Conservation (phyloP, 2,888 invertebrate species). For the Platycheirus albimanus region DNA sequence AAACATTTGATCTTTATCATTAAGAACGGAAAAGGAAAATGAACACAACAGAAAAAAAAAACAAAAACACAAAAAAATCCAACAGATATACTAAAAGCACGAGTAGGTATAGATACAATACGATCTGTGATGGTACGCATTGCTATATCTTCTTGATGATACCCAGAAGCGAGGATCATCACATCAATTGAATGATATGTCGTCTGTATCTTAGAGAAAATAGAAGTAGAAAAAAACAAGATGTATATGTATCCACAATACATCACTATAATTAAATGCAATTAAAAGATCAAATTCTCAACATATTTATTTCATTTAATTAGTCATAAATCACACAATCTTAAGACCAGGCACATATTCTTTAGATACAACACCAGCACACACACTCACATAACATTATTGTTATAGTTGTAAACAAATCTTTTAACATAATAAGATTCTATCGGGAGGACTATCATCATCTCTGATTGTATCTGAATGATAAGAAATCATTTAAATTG, state of each 20-base stretch:
- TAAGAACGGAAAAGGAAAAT: conserved; percentile 47
- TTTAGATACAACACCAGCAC: too few species aligned
- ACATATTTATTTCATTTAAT: conserved; percentile 58
- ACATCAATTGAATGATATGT: conserved; percentile 61
- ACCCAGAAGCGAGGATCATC: conserved; percentile 46
- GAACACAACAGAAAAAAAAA: conserved; percentile 12
- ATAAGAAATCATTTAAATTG: conserved; percentile 41
- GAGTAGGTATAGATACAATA: conserved; percentile 46
- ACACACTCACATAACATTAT: too few species aligned
- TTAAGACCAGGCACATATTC: too few species aligned
- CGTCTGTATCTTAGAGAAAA: conserved; percentile 6
- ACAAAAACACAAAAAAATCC: conserved; percentile 5
- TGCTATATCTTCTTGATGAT: conserved; percentile 37
- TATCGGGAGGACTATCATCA: too few species aligned
- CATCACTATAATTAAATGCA: conserved; percentile 66
- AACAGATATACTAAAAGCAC: too few species aligned
- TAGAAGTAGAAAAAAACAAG: background rate
- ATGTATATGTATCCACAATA: conserved; percentile 15
- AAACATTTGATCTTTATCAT: conserved; percentile 36
- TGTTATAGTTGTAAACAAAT: conserved; percentile 60
- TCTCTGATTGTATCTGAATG: conserved; percentile 30
- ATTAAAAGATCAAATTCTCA: conserved; percentile 71
- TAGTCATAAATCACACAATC: conserved; percentile 62
- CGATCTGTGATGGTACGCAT: conserved; percentile 56
- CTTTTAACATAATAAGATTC: conserved; percentile 13